These are phyloP conservation scores for Coremacera marginata DNA, from an alignment of 2,888 invertebrate species.

Conservation along the genomic window DNA sequence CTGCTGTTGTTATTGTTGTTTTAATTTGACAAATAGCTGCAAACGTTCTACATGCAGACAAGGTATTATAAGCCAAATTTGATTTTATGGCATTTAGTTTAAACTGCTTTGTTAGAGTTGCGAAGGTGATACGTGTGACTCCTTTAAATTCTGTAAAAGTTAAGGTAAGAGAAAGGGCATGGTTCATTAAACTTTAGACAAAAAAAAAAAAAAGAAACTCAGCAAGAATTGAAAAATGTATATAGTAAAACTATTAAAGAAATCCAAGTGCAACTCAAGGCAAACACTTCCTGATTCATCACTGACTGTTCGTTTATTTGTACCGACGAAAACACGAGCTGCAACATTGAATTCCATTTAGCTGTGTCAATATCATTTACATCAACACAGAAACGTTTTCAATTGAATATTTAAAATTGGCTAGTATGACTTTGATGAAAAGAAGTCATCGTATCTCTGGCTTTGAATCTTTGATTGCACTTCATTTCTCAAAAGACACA, in stretches of 20 bases:
- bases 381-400: slow-evolving; percentile 10
- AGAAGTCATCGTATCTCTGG: slow-evolving; percentile 50
- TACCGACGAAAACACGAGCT: not conserved
- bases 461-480: slow-evolving; percentile 53
- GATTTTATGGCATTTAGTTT: not conserved
- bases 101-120: too few species aligned
- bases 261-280: too few species aligned
- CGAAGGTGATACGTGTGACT: too few species aligned
- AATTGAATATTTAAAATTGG: not conserved
- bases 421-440: not conserved
- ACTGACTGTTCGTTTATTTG: not conserved
- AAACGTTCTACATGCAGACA: too few species aligned
- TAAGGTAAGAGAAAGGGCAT: too few species aligned
- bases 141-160: too few species aligned
- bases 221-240: too few species aligned
- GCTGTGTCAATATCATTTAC: slow-evolving; percentile 32
- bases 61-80: too few species aligned
- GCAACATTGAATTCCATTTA: not conserved
- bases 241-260: too few species aligned
- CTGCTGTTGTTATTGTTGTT: not conserved
- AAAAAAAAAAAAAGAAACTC: too few species aligned
- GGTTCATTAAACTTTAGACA: too few species aligned
- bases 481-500: slow-evolving; percentile 21
- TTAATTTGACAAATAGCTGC: not conserved
- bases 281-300: too few species aligned